Conservation (phyloP, 2,113 vertebrate genomes). For the Osmerus eperlanus region DNA sequence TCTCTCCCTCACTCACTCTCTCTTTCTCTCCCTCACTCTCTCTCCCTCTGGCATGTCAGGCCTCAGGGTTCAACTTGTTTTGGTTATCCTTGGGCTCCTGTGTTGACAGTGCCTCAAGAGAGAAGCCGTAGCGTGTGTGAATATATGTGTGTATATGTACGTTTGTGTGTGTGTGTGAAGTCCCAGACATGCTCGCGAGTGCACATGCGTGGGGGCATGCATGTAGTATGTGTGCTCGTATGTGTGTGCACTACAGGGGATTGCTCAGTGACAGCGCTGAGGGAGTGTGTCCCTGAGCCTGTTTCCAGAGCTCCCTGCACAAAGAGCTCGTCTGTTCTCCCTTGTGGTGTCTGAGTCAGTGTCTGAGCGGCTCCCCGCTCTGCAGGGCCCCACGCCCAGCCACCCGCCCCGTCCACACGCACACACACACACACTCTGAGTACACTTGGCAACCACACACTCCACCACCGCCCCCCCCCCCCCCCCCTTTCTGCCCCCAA, state of each 20-base stretch:
- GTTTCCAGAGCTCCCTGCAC: conserved; percentile 47
- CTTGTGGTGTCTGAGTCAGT: conserved; percentile 70
- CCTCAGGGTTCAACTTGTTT: not conserved
- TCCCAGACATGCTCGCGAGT: conserved; percentile 23
- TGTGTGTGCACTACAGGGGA: not conserved
- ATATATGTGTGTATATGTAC: conserved; percentile 20
- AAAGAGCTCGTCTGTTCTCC: conserved; percentile 63
- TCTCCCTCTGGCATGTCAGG: not conserved
- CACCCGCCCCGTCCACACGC: conserved; percentile 52
- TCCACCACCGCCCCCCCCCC: conserved; percentile 35
- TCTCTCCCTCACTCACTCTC: too few relatives aligned
- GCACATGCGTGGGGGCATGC: conserved; percentile 12
- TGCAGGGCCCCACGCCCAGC: conserved; percentile 58
- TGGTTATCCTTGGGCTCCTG: conserved; percentile 7
- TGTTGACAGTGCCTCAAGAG: conserved; percentile 12
- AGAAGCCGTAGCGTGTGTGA: conserved; percentile 17
- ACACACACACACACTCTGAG: conserved; percentile 32
- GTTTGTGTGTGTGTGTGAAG: not conserved
- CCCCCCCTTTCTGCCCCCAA: conserved; percentile 26
- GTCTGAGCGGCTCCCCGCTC: conserved; percentile 70
- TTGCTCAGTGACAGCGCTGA: conserved; percentile 36
- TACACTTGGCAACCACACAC: conserved; percentile 41
- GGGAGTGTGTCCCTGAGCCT: conserved; percentile 53
- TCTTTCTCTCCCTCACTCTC: not conserved
- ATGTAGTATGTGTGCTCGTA: not conserved